Evolutionary conservation across 2,888 invertebrate species (phyloP), one percentile per base, ranked within the genome.

Genomic region (Melanostoma scalare): DNA sequence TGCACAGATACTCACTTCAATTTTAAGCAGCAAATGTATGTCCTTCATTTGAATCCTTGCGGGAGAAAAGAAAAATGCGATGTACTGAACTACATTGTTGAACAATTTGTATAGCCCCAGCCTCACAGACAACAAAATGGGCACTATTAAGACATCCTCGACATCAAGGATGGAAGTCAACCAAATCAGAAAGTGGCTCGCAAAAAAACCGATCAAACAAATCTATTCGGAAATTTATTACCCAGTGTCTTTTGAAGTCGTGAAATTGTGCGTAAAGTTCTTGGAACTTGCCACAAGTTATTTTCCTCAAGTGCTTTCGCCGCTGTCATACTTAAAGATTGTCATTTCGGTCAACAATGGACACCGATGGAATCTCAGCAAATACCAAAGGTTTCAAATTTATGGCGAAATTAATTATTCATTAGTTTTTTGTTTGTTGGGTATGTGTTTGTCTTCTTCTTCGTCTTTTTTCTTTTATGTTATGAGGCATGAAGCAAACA

Each of bases 361-460:
- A 52, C 44, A 52, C 35, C 35, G 44, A 35, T 52, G 4, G 52
- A 52, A 71, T 20, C 52, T 42, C 42, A 20, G 50, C 60, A 71
- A 60, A 60, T 10, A 50, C 35, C 35, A 20, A 42, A 53, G 6
- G 40, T 71, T 40, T 60, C 33, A 40, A 60, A 60, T 71, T 58
- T 40, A 58, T 58, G 10, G 6, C 3, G 40, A 71, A 71, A 71
- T 71, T 60, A 53, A 71, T 71, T 71, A 71, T 61, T 71, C 35
- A 60, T 40, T 44, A 20, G 20, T 20, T 20, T 20, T 20, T 20
- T 20, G 20, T 20, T 20, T 20, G 20, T 20, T 20, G 1, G 20
- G 20, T 20, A 20, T 20, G 0, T 1, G 20, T 20, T 20, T 20
- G 20, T 20, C 20, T 0, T 20, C 20, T 20, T 1, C 20, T 20